Conservation (phyloP, 2,113 vertebrate genomes). For the Dryoscopus gambensis region DNA sequence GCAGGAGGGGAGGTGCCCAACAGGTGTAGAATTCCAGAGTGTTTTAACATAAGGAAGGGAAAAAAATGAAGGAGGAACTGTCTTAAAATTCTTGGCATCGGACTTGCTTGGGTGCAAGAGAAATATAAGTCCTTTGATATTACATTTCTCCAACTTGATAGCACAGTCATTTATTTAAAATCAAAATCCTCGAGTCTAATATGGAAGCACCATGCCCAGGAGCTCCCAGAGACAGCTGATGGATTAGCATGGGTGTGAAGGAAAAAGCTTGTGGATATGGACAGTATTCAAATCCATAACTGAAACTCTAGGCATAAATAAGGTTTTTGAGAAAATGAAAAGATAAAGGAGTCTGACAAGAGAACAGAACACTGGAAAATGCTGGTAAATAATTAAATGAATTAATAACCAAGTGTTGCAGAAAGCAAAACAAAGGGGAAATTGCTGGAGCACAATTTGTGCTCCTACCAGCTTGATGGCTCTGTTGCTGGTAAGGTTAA, state of each 20-base stretch:
- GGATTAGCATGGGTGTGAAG: not conserved
- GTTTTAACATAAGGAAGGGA: not conserved
- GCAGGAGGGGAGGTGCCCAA: not conserved
- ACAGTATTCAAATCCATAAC: not conserved
- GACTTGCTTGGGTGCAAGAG: not conserved
- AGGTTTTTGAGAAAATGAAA: not conserved
- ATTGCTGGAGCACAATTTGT: not conserved
- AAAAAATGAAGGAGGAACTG: not conserved
- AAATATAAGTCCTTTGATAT: not conserved
- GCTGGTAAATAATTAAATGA: not conserved
- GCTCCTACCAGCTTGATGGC: not conserved
- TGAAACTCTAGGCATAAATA: not conserved
- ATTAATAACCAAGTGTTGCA: not conserved
- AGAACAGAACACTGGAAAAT: not conserved
- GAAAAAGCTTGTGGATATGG: not conserved
- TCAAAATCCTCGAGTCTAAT: not conserved
- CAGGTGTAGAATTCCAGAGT: not conserved
- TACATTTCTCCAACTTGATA: not conserved
- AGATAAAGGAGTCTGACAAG: not conserved
- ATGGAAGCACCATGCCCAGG: not conserved
- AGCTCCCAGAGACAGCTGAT: not conserved
- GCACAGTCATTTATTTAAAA: not conserved
- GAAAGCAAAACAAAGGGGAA: not conserved
- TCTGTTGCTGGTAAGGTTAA: not conserved
- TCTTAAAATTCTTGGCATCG: not conserved